These are phyloP conservation scores for Enteromius fasciolatus DNA, from an alignment of 2,797 vertebrate genomes.

Conservation along the genomic window DNA sequence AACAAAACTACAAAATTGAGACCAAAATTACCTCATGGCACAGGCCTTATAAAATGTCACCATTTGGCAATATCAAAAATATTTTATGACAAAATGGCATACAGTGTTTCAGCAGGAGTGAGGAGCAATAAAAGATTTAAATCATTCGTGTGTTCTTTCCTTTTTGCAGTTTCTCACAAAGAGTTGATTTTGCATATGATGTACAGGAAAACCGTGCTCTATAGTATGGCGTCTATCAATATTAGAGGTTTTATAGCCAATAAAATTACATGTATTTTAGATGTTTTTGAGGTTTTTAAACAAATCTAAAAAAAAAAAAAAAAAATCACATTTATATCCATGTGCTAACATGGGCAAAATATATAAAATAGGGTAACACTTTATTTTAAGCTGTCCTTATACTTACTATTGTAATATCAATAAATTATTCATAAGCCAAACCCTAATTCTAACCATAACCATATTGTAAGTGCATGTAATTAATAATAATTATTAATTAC, in stretches of 20 bases:
- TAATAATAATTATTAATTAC: too few relatives aligned
- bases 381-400: neutral
- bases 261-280: neutral
- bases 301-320: neutral
- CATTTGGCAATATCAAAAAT: slow-evolving; percentile 51
- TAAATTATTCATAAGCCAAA: neutral
- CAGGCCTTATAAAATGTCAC: slow-evolving; percentile 46
- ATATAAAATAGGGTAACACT: neutral
- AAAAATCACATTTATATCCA: neutral
- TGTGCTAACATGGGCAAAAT: neutral
- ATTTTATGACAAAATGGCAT: slow-evolving; percentile 42
- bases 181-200: neutral
- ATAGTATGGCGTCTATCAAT: neutral
- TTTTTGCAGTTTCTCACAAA: slow-evolving; percentile 12
- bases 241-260: neutral
- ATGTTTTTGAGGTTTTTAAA: neutral
- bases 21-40: slow-evolving; percentile 67
- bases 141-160: slow-evolving; percentile 21
- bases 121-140: slow-evolving; percentile 38
- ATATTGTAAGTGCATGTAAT: neutral
- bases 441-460: neutral
- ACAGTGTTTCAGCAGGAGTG: slow-evolving; percentile 26
- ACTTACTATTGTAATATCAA: neutral
- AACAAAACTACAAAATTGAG: slow-evolving; percentile 54
- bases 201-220: neutral